A percentile compares a stretch with the other conserved stretches of the same genome.
phyloP scores from a whole-genome alignment of 2,797 vertebrate genomes.

The Phrynocephalus vlangalii region DNA sequence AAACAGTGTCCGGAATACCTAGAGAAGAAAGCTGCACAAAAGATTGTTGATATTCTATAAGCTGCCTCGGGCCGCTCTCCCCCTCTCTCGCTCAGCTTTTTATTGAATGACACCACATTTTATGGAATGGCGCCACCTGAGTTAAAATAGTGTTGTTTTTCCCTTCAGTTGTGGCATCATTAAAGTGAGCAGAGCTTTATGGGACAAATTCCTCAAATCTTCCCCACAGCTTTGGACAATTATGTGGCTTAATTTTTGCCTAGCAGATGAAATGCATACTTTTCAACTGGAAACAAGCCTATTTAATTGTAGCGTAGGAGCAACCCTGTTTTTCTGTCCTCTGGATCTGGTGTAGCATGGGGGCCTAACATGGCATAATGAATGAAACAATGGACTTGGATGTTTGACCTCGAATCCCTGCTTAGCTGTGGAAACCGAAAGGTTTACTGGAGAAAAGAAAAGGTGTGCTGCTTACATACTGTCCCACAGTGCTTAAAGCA shows the following conservation, averaged over 20 bases:
- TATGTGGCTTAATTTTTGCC: not conserved
- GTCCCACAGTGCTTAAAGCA: no score
- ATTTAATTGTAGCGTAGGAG: not conserved
- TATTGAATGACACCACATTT: not conserved
- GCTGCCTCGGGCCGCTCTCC: not conserved
- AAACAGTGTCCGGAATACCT: not conserved
- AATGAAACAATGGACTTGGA: no score
- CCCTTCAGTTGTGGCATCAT: not conserved
- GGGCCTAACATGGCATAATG: no score
- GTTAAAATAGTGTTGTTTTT: not conserved
- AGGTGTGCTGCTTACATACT: no score
- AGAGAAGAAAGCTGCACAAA: not conserved
- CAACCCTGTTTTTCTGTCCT: not conserved
- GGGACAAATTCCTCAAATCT: slow-evolving; percentile 3
- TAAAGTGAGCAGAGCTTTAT: slow-evolving; percentile 9
- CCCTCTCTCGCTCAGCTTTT: not conserved
- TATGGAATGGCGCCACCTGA: not conserved
- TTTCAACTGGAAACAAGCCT: not conserved
- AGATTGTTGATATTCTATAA: not conserved
- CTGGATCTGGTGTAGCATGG: no score
- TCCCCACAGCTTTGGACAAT: not conserved
- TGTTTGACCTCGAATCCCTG: no score
- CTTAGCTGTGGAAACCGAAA: no score
- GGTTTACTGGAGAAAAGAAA: no score
- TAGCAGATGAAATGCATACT: not conserved